Percentiles rank a stretch among this genome's conserved stretches.
Conservation (phyloP, 2,797 vertebrate species). For the Tympanoctomys barrerae region DNA sequence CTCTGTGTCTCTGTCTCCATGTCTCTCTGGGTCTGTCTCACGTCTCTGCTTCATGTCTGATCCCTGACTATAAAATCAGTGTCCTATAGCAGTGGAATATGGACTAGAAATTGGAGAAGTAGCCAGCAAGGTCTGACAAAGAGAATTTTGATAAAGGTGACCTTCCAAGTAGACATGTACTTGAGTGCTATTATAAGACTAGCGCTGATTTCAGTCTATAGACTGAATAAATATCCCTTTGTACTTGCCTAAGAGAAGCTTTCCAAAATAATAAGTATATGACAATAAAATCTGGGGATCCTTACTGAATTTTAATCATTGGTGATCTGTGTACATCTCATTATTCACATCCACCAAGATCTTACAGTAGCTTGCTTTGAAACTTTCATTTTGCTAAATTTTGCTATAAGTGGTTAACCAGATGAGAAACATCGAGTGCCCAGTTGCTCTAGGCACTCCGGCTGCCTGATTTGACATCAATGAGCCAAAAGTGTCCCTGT, state of each 20-base stretch:
- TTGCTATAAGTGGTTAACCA: constrained; percentile 6
- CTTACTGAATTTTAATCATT: constrained; percentile 27
- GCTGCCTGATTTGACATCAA: neutral
- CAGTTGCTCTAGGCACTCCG: neutral
- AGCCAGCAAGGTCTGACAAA: constrained; percentile 8
- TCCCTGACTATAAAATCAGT: neutral
- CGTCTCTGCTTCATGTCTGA: neutral
- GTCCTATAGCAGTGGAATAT: neutral
- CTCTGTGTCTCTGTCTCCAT: neutral
- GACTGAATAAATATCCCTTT: neutral
- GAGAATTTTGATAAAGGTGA: constrained; percentile 32
- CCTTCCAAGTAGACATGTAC: constrained; percentile 5
- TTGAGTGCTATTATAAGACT: neutral
- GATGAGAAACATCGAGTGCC: constrained; percentile 26
- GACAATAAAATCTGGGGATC: constrained; percentile 18
- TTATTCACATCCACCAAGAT: neutral
- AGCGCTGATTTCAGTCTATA: neutral
- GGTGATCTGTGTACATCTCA: neutral
- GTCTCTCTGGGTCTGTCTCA: neutral
- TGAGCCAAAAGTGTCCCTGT: neutral
- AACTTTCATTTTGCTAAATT: constrained; percentile 39
- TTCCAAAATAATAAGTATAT: neutral
- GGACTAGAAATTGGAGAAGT: neutral
- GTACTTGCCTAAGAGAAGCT: neutral
- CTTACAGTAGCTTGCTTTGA: constrained; percentile 14